Percentiles rank a stretch among this genome's conserved stretches.
Conservation (phyloP, 2,797 vertebrate genomes). For the Amphiprion clarkii region DNA sequence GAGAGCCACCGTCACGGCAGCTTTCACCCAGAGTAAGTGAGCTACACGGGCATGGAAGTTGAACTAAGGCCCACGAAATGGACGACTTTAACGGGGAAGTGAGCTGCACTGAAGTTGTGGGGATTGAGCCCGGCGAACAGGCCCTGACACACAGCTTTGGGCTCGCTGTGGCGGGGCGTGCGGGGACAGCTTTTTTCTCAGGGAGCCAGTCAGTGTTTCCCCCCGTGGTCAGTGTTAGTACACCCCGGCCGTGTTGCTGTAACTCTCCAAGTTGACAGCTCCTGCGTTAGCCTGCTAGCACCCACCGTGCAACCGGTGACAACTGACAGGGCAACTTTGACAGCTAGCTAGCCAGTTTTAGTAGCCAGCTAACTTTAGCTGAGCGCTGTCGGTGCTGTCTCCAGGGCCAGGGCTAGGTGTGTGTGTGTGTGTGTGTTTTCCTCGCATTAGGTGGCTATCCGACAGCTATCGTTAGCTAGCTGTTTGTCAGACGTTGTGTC, state of each 20-base stretch:
- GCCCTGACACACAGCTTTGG: slow-evolving; percentile 72
- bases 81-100: slow-evolving; percentile 84
- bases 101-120: slow-evolving; percentile 81
- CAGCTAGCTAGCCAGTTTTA: slow-evolving; percentile 80
- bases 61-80: slow-evolving; percentile 84
- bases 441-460: slow-evolving; percentile 45
- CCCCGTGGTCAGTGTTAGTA: slow-evolving; percentile 61
- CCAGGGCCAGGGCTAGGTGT: slow-evolving; percentile 42
- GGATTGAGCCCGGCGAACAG: slow-evolving; percentile 77
- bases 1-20: slow-evolving; percentile 72
- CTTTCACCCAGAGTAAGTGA: slow-evolving; percentile 86
- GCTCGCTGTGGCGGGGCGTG: slow-evolving; percentile 61
- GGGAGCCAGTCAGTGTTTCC: slow-evolving; percentile 53
- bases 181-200: slow-evolving; percentile 58
- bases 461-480: slow-evolving; percentile 77
- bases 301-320: slow-evolving; percentile 78
- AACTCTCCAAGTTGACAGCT: slow-evolving; percentile 85
- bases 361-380: slow-evolving; percentile 77
- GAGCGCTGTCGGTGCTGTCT: slow-evolving; percentile 54
- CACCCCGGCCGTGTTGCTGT: slow-evolving; percentile 57
- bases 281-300: slow-evolving; percentile 79
- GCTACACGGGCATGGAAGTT: slow-evolving; percentile 87
- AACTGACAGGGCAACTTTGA: slow-evolving; percentile 86
- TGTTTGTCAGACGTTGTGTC: slow-evolving; percentile 73
- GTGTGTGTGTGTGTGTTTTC: slow-evolving; percentile 34